A percentile compares a stretch with the other conserved stretches of the same genome.
Evolutionary conservation across 2,888 invertebrate genomes (phyloP).

Genomic region (Chymomyza procnemis): DNA sequence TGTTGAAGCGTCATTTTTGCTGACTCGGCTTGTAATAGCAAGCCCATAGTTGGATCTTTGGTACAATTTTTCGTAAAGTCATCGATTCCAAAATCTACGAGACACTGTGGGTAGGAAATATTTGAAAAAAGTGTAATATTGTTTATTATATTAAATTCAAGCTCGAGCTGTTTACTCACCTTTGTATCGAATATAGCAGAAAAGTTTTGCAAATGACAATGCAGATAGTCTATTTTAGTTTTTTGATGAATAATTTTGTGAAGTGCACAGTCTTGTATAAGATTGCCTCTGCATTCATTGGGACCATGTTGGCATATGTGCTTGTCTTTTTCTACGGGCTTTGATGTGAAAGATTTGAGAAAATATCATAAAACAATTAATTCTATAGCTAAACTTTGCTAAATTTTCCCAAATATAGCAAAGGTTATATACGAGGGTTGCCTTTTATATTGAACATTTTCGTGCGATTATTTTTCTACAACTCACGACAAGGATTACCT

Average conservation of each 20-base stretch:
- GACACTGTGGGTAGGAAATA: too few species aligned
- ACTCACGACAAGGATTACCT: too few species aligned
- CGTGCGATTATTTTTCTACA: too few species aligned
- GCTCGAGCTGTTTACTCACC: background rate
- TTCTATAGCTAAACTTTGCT: background rate
- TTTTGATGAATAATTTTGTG: constrained; percentile 72
- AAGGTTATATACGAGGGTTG: too few species aligned
- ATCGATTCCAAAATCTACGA: background rate
- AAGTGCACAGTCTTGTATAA: constrained; percentile 82
- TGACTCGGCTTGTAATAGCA: constrained; percentile 76
- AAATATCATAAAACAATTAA: background rate
- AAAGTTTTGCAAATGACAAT: constrained; percentile 79
- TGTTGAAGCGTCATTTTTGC: constrained; percentile 76
- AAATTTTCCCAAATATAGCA: background rate
- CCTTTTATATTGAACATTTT: too few species aligned
- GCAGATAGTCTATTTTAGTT: constrained; percentile 78
- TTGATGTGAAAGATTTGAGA: background rate
- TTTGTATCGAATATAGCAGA: background rate
- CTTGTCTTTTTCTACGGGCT: constrained; percentile 69
- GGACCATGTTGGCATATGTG: constrained; percentile 83
- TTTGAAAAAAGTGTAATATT: too few species aligned
- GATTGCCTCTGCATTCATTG: constrained; percentile 82
- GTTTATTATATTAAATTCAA: too few species aligned
- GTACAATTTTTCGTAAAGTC: background rate
- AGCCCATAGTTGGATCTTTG: background rate